Base-by-base conservation (phyloP, 64 coral and sea anemone genomes). In the Acropora tenuis region DNA sequence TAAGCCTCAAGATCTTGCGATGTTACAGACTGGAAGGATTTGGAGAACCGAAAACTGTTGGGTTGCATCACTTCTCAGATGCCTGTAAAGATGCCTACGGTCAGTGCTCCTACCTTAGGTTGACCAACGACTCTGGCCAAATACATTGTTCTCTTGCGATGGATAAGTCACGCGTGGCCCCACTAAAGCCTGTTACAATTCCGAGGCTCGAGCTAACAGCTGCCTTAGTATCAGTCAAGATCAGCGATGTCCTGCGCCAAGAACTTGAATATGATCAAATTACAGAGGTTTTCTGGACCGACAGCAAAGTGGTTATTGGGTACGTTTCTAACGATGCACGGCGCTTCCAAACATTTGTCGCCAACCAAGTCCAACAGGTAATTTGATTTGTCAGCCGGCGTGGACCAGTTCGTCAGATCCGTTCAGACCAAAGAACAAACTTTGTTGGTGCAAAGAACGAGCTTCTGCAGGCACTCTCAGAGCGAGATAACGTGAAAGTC, bases 71-170 rank as follows among this genome's bases (percentile, higher is more conserved):
- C 42, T 89, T 89, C 76, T 89, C 88, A 1, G 76, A 80, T 48
- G 88, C 88, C 8, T 67, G 76, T 11, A 58, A 63, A 46, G 77
- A 90, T 18, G 88, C 75, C 50, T 89, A 89, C 46, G 88, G 76
- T 43, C 30, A 30, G 30, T 30, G 30, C 30, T 30, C 30, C 30
- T 30, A 30, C 30, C 30, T 30, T 30, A 30, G 30, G 30, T 30
- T 30, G 30, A 30, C 30, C 30, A 30, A 30, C 30, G 30, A 30
- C 30, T 30, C 30, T 30, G 30, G 30, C 30, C 30, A 30, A 30
- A 30, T 30, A 30, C 30, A 30, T 30, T 30, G 30, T 30, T 52
- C 79, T n/a, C 50, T 81, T 30, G 79, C 59, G 79, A 81, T 55
- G 52, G 52, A 4, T 55, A 55, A 55, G 9, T 55, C 52, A 55